Evolutionary conservation across 2,888 invertebrate genomes (phyloP), one percentile per base, ranked within the genome.

Genomic region (Serrognathus titanus): DNA sequence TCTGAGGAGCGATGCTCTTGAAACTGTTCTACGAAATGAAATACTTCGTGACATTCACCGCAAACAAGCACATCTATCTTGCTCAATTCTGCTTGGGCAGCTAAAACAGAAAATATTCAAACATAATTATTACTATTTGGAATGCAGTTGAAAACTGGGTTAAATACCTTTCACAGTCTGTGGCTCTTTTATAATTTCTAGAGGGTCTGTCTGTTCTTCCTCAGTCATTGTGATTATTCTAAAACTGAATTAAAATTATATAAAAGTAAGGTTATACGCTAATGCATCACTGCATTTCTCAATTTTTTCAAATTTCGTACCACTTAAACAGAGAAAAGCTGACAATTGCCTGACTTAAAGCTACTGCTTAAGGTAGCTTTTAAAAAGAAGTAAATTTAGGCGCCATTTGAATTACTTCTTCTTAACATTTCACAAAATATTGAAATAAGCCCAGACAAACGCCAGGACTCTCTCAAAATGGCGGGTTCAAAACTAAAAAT

Each of bases 21-120:
- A 69, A 92, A 91, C 63, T 89, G 88, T 70, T 91, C 89, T 50
- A 90, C 76, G 73, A 88, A 91, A 73, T 92, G 89, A 72, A 87
- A 91, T 50, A 89, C 89, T 48, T 84, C 82, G 73, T 91, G 88
- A 71, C 92, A 92, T 59, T 85, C 85, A n/a, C 92, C 92, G 78
- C 92, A 92, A 0, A 92, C 90, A 20, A 91, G 77, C 5, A 92
- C 86, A 79, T 92, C 92, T 61, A 90, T 78, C 53, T 84, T 83
- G 54, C 86, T 85, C 80, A 90, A 84, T 71, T 90, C 87, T 65
- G 88, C 85, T 80, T 89, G 87, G 8, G 90, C 89, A 68, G 84
- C 91, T 91, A 71, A 62, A 76, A 75, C 60, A 57, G 47, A 6
- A 31, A 7, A 31, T 6, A 1, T 31, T 31, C 6, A 31, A 4